Evolutionary conservation across 1,140 invertebrate genomes (phyloP).

Genomic region (Adoxophyes honmai): DNA sequence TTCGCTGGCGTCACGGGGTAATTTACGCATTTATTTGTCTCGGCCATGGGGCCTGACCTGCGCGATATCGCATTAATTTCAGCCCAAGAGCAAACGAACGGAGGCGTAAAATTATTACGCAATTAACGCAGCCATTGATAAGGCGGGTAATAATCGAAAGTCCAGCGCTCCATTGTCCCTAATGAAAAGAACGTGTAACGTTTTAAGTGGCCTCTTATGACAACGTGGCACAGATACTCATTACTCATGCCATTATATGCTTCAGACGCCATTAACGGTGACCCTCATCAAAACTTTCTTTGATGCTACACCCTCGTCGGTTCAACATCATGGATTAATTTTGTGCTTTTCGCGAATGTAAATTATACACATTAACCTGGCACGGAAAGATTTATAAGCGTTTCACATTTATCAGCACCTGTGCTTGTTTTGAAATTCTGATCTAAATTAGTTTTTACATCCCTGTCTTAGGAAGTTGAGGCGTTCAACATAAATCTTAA

Average conservation of each 20-base stretch:
- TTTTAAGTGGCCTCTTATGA: conserved; percentile 24
- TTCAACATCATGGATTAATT: conserved; percentile 29
- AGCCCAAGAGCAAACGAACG: too few relatives aligned
- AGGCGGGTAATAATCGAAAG: conserved; percentile 17
- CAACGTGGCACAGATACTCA: conserved; percentile 22
- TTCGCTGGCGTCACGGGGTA: too few relatives aligned
- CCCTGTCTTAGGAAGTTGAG: background rate
- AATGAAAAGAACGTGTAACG: conserved; percentile 19
- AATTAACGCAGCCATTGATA: conserved; percentile 24
- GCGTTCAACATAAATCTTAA: too few relatives aligned
- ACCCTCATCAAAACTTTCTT: conserved; percentile 50
- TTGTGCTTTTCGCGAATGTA: conserved; percentile 32
- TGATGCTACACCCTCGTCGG: conserved; percentile 31
- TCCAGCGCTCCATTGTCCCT: conserved; percentile 19
- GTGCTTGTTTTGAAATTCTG: conserved; percentile 18
- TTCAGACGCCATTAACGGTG: conserved; percentile 36
- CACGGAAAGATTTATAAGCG: conserved; percentile 29
- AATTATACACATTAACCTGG: conserved; percentile 31
- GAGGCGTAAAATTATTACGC: background rate
- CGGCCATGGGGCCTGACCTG: too few relatives aligned
- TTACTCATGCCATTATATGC: conserved; percentile 30
- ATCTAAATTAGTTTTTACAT: conserved; percentile 13
- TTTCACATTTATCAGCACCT: conserved; percentile 26
- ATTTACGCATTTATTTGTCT: too few relatives aligned
- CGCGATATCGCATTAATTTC: too few relatives aligned